Percentiles rank a stretch among this genome's conserved stretches.
Conservation (phyloP, 1,140 invertebrate species). For the Acromyrmex heyeri region DNA sequence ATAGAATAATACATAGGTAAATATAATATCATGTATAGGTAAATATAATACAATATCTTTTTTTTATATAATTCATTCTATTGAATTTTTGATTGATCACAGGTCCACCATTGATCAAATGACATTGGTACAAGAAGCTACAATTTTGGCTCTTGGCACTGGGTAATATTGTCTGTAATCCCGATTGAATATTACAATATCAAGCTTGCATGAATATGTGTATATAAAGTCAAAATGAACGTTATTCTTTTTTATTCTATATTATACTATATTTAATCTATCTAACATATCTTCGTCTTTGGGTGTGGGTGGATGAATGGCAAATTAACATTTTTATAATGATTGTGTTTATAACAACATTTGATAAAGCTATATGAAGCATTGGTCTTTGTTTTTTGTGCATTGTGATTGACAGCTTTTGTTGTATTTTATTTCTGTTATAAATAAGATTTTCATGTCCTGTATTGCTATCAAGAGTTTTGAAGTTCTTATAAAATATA, state of each 20-base stretch:
- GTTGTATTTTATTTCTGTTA: background rate
- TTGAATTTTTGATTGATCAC: slow-evolving; percentile 73
- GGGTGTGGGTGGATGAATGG: slow-evolving; percentile 14
- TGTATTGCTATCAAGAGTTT: background rate
- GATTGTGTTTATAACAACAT: slow-evolving; percentile 21
- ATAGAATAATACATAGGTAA: slow-evolving; percentile 22
- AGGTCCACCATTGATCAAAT: slow-evolving; percentile 83
- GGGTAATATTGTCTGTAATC: slow-evolving; percentile 81
- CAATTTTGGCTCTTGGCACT: slow-evolving; percentile 84
- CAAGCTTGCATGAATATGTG: slow-evolving; percentile 12
- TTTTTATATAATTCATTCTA: slow-evolving; percentile 44
- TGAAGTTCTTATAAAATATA: background rate
- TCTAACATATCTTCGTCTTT: slow-evolving; percentile 31
- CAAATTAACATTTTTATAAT: slow-evolving; percentile 36
- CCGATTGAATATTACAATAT: slow-evolving; percentile 40
- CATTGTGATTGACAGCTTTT: background rate
- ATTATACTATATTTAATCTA: slow-evolving; percentile 9
- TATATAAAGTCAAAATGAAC: slow-evolving; percentile 13
- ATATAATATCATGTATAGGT: slow-evolving; percentile 28
- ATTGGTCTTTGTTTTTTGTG: slow-evolving; percentile 23
- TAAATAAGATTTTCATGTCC: background rate
- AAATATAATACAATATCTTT: slow-evolving; percentile 12
- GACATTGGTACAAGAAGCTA: slow-evolving; percentile 85
- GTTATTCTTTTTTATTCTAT: slow-evolving; percentile 30
- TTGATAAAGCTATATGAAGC: slow-evolving; percentile 7